These are phyloP conservation scores for Gouania willdenowi DNA, from an alignment of 2,797 vertebrate genomes.

Conservation along the genomic window DNA sequence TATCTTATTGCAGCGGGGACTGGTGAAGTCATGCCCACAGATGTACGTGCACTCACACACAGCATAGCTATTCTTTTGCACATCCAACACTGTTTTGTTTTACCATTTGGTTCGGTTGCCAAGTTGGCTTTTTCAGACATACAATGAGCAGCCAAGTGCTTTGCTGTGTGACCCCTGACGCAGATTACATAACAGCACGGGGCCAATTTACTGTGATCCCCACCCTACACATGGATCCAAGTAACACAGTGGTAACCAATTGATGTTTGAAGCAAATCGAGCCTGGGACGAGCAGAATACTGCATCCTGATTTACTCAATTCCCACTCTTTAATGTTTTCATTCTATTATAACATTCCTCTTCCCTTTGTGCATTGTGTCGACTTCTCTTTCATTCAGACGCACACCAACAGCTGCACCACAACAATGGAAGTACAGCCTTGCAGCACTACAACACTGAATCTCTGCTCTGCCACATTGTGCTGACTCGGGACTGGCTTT, in stretches of 20 bases:
- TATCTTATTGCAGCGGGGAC: constrained; percentile 38
- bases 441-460: constrained; percentile 42
- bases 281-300: no score
- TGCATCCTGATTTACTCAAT: not conserved
- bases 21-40: constrained; percentile 56
- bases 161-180: constrained; percentile 34
- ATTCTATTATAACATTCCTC: constrained; percentile 1
- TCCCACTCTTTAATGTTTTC: no score
- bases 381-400: constrained; percentile 13
- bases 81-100: constrained; percentile 23
- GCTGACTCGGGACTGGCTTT: constrained; percentile 20
- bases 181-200: constrained; percentile 46
- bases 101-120: constrained; percentile 29
- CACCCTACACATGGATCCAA: constrained; percentile 35
- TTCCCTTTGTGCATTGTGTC: not conserved
- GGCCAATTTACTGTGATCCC: constrained; percentile 35
- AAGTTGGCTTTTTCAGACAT: constrained; percentile 16
- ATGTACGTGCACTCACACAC: not conserved
- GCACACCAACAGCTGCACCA: constrained; percentile 18
- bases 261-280: no score
- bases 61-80: constrained; percentile 11
- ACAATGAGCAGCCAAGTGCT: constrained; percentile 38
- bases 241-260: not conserved
- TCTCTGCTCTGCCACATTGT: constrained; percentile 24
- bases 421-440: constrained; percentile 16